Base-by-base conservation (phyloP, 2,888 invertebrate genomes). In the Sialis fuliginosa region DNA sequence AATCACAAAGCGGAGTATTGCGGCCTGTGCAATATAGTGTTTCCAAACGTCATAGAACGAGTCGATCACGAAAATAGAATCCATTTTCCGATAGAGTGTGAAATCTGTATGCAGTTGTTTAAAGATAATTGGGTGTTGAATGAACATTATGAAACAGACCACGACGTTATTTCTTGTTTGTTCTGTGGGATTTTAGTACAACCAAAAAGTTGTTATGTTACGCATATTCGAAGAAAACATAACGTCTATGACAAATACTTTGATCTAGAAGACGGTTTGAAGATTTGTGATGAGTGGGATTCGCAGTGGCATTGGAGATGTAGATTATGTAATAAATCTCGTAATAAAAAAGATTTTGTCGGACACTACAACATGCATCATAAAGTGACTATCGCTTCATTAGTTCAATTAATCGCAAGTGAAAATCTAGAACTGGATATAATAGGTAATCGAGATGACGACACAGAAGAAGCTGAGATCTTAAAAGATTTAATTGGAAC, bases 1-100 rank as follows among this genome's bases (percentile, higher is more conserved):
- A 53, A 55, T 37, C 56, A 56, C 47, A 45, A 49, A 9, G 50
- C 51, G 45, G 49, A 51, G 22, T 50, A 53, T 39, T 51, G 51
- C 13, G 32, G 47, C 9, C 34, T 51, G 22, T 51, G 51, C 39
- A 44, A 49, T 31, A n/a, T 51, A 8, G 13, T 51, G 7, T 42
- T 30, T 42, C 47, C 32, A 41, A 45, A 13, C 6, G 12, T 37
- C 9, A 13, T 6, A n/a, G 39, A 30, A 9, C 10, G 32, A 34
- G 22, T 22, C 12, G 12, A 10, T 6, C 45, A 45, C 10, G 45
- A 45, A 32, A 9, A 39, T 39, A 45, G 34, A 33, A 34, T 34
- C 7, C 45, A 45, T 12, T 39, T 37, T n/a, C 45, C 45, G 1
- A n/a, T 45, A 10, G 8, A 32, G 6, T 45, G 45, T 39, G 45